These are phyloP conservation scores for Rhinatrema bivittatum DNA, from an alignment of 2,797 vertebrate genomes.

Conservation along the genomic window DNA sequence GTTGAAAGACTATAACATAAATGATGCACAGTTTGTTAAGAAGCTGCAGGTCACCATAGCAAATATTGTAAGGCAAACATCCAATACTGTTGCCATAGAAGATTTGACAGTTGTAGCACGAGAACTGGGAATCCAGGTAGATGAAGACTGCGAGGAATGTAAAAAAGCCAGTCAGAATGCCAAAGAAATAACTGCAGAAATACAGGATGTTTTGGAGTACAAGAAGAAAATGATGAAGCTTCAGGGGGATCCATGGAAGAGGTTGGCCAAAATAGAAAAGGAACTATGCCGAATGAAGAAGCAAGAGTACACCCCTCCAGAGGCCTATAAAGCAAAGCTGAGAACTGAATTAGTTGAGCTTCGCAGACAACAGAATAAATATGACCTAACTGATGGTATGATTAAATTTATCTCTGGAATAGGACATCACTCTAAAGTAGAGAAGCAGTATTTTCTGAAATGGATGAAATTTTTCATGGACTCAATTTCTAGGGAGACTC, in stretches of 20 bases:
- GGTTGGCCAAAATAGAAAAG: constrained; percentile 53
- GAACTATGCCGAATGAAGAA: constrained; percentile 46
- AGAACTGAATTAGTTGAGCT: constrained; percentile 39
- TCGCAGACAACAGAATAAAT: constrained; percentile 36
- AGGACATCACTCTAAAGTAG: constrained; percentile 26
- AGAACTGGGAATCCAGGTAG: constrained; percentile 48
- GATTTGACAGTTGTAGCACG: constrained; percentile 40
- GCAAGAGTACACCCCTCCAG: constrained; percentile 9
- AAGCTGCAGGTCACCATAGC: constrained; percentile 9
- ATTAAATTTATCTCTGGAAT: constrained; percentile 57
- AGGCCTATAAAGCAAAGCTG: constrained; percentile 35
- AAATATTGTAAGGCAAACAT: constrained; percentile 30
- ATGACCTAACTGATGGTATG: constrained; percentile 52
- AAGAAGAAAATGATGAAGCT: constrained; percentile 55
- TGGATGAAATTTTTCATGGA: constrained; percentile 68
- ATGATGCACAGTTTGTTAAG: constrained; percentile 15
- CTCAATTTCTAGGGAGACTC: constrained; percentile 35
- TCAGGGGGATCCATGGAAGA: constrained; percentile 57
- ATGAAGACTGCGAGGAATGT: constrained; percentile 60
- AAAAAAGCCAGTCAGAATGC: constrained; percentile 42
- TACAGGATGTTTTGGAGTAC: constrained; percentile 32
- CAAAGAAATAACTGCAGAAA: constrained; percentile 38
- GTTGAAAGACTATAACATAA: constrained; percentile 25
- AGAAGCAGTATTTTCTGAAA: constrained; percentile 63
- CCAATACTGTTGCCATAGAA: constrained; percentile 48